Evolutionary conservation across 2,888 invertebrate species (phyloP), one percentile per base, ranked within the genome.

Genomic region (Teinopalpus imperialis): DNA sequence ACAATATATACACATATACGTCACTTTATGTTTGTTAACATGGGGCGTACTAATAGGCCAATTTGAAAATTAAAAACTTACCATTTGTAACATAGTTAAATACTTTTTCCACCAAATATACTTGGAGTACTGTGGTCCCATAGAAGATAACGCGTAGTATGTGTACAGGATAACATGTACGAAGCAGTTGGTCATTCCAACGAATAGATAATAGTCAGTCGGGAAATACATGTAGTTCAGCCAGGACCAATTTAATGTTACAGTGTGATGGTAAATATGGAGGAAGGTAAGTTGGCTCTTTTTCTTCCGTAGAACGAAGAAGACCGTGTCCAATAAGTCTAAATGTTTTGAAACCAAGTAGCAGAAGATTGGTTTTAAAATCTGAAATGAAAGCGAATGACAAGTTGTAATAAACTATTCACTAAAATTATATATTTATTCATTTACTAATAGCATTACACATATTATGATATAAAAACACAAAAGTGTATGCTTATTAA

Each of bases 41-140:
- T n/a, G n/a, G n/a, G n/a, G n/a, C n/a, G n/a, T n/a, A n/a, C n/a
- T n/a, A n/a, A n/a, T n/a, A n/a, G n/a, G n/a, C n/a, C n/a, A n/a
- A n/a, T n/a, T n/a, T n/a, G n/a, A n/a, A n/a, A 14, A 9, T 14
- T 24, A 24, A 0, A 5, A 4, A 74, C 85, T 89, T 73, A 94
- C 95, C 90, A 96, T 81, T 71, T 96, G 96, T 56, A 96, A 86
- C 54, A 91, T 91, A 4, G 96, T 96, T 74, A 96, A 91, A 76
- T 96, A 94, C 54, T 93, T 94, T 75, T 96, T 96, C 96, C 96
- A 96, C 95, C 95, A 96, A 1, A 95, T 80, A 65, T 92, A 95
- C 63, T 93, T 93, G 30, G 91, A 91, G 62, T 93, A 93, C 7
- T 90, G 69, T 0, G 95, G 94, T 3, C 95, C 96, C 53, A 95